Conservation (phyloP, 2,797 vertebrate genomes). For the Phylloscopus collybita region DNA sequence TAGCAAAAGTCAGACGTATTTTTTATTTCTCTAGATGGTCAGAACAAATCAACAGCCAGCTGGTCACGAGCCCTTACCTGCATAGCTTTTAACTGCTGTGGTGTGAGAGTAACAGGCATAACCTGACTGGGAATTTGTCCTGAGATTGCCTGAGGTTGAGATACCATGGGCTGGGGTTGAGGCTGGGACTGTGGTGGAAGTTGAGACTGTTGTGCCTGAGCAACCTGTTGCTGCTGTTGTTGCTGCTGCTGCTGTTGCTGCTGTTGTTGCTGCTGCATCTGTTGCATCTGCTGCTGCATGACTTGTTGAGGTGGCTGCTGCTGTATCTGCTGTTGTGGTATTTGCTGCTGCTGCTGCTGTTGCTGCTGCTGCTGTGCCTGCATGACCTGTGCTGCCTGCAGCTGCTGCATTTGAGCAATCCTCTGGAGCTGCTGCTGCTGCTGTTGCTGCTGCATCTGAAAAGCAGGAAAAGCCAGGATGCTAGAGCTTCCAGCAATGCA, state of each 20-base stretch:
- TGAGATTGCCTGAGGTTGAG: constrained; percentile 82
- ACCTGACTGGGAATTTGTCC: constrained; percentile 86
- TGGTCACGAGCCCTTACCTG: constrained; percentile 78
- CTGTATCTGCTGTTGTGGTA: constrained; percentile 73
- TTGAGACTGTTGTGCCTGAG: constrained; percentile 80
- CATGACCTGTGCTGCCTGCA: constrained; percentile 70
- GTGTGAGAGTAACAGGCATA: constrained; percentile 79
- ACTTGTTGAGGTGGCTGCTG: constrained; percentile 75
- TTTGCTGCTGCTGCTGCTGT: constrained; percentile 75
- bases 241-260: constrained; percentile 72
- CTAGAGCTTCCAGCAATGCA: neutral
- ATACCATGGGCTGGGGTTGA: constrained; percentile 83
- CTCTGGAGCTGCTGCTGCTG: constrained; percentile 78
- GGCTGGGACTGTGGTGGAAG: constrained; percentile 84
- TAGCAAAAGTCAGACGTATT: neutral
- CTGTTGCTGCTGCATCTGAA: constrained; percentile 80
- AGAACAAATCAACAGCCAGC: neutral
- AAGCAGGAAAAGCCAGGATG: neutral
- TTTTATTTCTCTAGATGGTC: neutral
- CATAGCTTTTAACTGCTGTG: constrained; percentile 86
- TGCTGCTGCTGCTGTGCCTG: constrained; percentile 76
- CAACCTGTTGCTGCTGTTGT: constrained; percentile 75
- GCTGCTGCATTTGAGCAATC: constrained; percentile 74
- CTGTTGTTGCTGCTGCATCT: constrained; percentile 75
- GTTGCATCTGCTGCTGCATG: constrained; percentile 77